phyloP scores from a whole-genome alignment of 2,888 invertebrate genomes.

The Cylloceria caligata region DNA sequence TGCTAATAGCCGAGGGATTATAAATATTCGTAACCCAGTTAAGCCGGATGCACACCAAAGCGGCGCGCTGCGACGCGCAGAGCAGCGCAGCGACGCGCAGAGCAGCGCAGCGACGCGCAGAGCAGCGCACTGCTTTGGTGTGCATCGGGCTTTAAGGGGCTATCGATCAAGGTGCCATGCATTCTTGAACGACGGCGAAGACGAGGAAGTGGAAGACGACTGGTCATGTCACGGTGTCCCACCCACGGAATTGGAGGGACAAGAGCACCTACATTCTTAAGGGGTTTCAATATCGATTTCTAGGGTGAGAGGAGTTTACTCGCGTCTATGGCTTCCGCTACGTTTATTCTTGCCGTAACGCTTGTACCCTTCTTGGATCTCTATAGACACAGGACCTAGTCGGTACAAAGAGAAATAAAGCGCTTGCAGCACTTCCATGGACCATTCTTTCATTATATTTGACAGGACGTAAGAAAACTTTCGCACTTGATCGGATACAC shows the following conservation, averaged over 20 bases:
- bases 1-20: slow-evolving; percentile 53
- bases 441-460: slow-evolving; percentile 44
- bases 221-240: slow-evolving; percentile 55
- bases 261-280: slow-evolving; percentile 35
- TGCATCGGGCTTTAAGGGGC: too few relatives aligned
- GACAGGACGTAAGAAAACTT: slow-evolving; percentile 35
- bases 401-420: slow-evolving; percentile 33
- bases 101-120: too few relatives aligned
- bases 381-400: slow-evolving; percentile 30
- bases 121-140: too few relatives aligned
- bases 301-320: background rate
- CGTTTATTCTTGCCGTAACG: slow-evolving; percentile 25
- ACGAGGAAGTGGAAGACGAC: slow-evolving; percentile 22
- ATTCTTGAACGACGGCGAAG: slow-evolving; percentile 56
- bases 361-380: background rate
- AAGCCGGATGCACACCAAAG: too few relatives aligned
- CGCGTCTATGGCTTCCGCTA: background rate
- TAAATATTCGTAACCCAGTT: slow-evolving; percentile 65
- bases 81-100: too few relatives aligned
- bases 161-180: slow-evolving; percentile 58
- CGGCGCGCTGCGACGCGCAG: too few relatives aligned
- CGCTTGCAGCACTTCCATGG: slow-evolving; percentile 21
- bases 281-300: slow-evolving; percentile 46
- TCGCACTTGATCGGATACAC: slow-evolving; percentile 21
- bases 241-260: slow-evolving; percentile 21